These are phyloP conservation scores for Pantala flavescens DNA, from an alignment of 1,140 invertebrate species.

Conservation along the genomic window DNA sequence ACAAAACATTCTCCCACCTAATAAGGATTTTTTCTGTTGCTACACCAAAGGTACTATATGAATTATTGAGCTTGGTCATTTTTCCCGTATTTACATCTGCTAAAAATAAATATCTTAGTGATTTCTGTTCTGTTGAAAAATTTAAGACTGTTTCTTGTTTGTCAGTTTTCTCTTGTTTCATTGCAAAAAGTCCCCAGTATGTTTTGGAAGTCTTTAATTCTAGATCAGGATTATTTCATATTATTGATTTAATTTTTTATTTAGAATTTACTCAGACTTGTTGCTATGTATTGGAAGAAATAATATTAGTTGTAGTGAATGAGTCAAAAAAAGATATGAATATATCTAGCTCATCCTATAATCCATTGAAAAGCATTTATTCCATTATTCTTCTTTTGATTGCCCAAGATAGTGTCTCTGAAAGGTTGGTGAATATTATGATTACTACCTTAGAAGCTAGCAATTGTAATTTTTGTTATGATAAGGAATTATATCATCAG, in stretches of 20 bases:
- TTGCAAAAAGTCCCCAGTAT: slow-evolving; percentile 39
- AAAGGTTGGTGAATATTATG: too few species aligned
- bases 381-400: too few species aligned
- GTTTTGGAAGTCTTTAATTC: slow-evolving; percentile 47
- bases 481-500: too few species aligned
- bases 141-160: slow-evolving; percentile 49
- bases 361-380: too few species aligned
- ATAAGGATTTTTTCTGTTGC: slow-evolving; percentile 44
- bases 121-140: slow-evolving; percentile 36
- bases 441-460: too few species aligned
- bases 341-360: too few species aligned
- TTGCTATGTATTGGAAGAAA: slow-evolving; percentile 49
- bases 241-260: slow-evolving; percentile 40
- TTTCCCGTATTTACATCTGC: slow-evolving; percentile 48
- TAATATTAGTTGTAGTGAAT: slow-evolving; percentile 48
- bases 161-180: slow-evolving; percentile 45
- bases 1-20: slow-evolving; percentile 45
- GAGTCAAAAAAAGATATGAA: slow-evolving; percentile 25
- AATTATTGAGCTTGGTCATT: slow-evolving; percentile 47
- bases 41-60: slow-evolving; percentile 40
- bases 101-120: slow-evolving; percentile 37
- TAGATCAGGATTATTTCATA: slow-evolving; percentile 41
- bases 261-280: slow-evolving; percentile 45
- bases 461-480: too few species aligned
- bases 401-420: too few species aligned